Evolutionary conservation across 2,113 vertebrate species (phyloP), one percentile per base, ranked within the genome.

Genomic region (Pollachius pollachius): DNA sequence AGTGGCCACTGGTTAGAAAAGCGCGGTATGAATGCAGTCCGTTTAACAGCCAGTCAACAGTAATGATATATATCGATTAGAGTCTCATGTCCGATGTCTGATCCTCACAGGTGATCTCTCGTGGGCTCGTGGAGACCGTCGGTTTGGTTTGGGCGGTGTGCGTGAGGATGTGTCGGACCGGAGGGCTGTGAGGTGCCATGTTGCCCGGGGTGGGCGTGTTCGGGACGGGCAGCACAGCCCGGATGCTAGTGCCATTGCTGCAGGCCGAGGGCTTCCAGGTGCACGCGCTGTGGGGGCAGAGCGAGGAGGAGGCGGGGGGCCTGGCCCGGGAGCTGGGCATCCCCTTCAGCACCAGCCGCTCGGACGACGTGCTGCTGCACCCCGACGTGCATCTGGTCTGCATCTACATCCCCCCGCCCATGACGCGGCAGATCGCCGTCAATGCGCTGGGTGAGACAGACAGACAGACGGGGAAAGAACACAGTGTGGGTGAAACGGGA

Each of bases 191-290:
- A 73, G 58, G 71, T 81, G 87, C 77, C 90, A 96, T 95, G 94
- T 92, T 98, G 78, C 97, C 97, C 0, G 97, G 97, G 67, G 96
- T 99, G 15, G 97, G 97, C 8, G 95, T 99, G n/a, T 99, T 99
- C 87, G 97, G 97, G 80, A 97, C 96, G 0, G 97, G 97, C 83
- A 96, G 94, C 84, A 94, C 95, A 0, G 95, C 96, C 65, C 93
- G 95, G 48, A 91, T 96, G 75, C 90, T 99, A 79, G 95, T 99
- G 2, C 95, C 96, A 0, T 76, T 99, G 86, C 88, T 99, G 74
- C 94, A 94, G 84, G 94, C 95, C 15, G 96, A 97, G 81, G 97
- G 97, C 4, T 99, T 99, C 86, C 94, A 95, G 1, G 90, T 99
- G 18, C 93, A 96, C 78, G 97, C 97, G 0, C 90, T 99, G 0